Evolutionary conservation across 2,888 invertebrate species (phyloP).

Genomic region (Encarsia formosa): DNA sequence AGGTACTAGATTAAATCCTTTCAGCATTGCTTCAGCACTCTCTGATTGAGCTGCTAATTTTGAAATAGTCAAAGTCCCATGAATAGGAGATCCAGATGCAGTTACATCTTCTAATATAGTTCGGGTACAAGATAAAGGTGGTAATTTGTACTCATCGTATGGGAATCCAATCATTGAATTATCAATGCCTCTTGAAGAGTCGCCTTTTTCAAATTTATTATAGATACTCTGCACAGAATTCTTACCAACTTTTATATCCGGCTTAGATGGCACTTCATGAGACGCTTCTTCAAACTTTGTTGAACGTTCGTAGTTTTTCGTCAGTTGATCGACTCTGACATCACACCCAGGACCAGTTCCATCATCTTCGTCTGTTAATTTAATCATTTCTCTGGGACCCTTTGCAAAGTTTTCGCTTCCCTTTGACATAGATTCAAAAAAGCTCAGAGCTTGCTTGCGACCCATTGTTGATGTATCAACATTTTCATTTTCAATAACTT

Average conservation of each 20-base stretch:
- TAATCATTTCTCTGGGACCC: conserved; percentile 50
- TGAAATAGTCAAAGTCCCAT: conserved; percentile 42
- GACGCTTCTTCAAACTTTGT: conserved; percentile 42
- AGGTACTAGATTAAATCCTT: conserved; percentile 59
- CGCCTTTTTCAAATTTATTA: conserved; percentile 42
- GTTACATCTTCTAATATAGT: conserved; percentile 44
- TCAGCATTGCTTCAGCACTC: conserved; percentile 43
- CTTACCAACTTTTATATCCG: conserved; percentile 37
- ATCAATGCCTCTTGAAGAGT: conserved; percentile 40
- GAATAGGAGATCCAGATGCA: conserved; percentile 42
- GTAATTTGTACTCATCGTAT: conserved; percentile 44
- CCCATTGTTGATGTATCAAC: conserved; percentile 60
- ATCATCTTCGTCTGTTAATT: conserved; percentile 40
- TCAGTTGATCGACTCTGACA: conserved; percentile 45
- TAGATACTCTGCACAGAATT: conserved; percentile 45
- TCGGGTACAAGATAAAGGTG: conserved; percentile 37
- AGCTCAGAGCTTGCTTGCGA: conserved; percentile 63
- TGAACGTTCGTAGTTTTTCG: conserved; percentile 46
- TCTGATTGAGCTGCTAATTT: conserved; percentile 43
- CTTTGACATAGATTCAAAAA: conserved; percentile 63
- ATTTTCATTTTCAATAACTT: conserved; percentile 44
- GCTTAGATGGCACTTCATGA: conserved; percentile 23
- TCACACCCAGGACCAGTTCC: conserved; percentile 40
- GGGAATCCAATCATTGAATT: conserved; percentile 48
- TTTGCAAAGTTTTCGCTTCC: conserved; percentile 42